Conservation (phyloP, 2,113 vertebrate genomes). For the Girardinichthys multiradiatus region DNA sequence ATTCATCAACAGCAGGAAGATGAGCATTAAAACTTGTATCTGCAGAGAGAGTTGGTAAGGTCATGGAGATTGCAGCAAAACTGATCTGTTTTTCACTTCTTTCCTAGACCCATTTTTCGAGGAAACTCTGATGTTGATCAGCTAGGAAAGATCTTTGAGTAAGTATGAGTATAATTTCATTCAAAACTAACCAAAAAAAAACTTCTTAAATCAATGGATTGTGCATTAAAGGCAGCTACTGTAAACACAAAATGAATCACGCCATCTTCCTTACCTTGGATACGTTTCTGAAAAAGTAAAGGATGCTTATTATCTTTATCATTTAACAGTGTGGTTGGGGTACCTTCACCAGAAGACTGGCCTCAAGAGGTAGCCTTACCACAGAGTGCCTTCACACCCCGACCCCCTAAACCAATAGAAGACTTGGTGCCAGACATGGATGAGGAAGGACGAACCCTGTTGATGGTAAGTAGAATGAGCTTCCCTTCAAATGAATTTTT, state of each 20-base stretch:
- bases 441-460: conserved; percentile 90
- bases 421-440: conserved; percentile 94
- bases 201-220: not conserved
- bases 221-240: not conserved
- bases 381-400: conserved; percentile 91
- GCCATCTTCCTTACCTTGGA: too few species aligned
- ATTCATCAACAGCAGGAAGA: conserved; percentile 17
- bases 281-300: too few species aligned
- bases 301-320: not conserved
- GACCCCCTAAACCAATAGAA: conserved; percentile 88
- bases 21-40: not conserved
- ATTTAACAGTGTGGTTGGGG: conserved; percentile 88
- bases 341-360: conserved; percentile 95
- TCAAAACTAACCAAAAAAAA: not conserved
- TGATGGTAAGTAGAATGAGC: conserved; percentile 84
- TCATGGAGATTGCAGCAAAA: not conserved
- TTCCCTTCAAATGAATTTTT: not conserved
- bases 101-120: conserved; percentile 91
- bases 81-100: conserved; percentile 52
- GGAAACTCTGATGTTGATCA: conserved; percentile 98
- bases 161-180: conserved; percentile 75
- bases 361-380: conserved; percentile 94
- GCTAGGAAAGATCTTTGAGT: conserved; percentile 99
- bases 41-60: not conserved
- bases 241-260: too few species aligned